A percentile compares a stretch with the other conserved stretches of the same genome.
Evolutionary conservation across 2,113 vertebrate genomes (phyloP).

Genomic region (Guaruba guarouba): DNA sequence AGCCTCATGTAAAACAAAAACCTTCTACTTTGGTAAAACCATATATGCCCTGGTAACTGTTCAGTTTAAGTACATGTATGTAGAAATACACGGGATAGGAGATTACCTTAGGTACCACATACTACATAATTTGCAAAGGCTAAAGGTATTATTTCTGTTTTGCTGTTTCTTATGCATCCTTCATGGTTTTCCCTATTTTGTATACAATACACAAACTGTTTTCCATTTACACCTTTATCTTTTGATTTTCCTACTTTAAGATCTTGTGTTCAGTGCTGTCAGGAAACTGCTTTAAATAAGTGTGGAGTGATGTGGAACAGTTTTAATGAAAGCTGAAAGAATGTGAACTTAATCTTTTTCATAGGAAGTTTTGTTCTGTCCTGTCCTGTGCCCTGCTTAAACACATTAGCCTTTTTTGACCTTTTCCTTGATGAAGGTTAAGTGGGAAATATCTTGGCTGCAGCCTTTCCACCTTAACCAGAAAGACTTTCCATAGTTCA

Average conservation of each 20-base stretch:
- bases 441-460: constrained; percentile 1
- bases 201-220: background rate
- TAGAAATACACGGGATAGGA: fast-evolving
- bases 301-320: background rate
- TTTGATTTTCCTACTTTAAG: background rate
- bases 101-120: background rate
- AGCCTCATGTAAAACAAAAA: background rate
- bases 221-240: background rate
- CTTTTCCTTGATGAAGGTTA: constrained; percentile 30
- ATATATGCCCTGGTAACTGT: background rate
- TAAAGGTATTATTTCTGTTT: background rate
- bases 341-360: constrained; percentile 25
- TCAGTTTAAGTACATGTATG: background rate
- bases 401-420: constrained; percentile 24
- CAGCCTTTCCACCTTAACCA: constrained; percentile 10
- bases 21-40: background rate
- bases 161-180: background rate
- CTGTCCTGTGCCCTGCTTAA: constrained; percentile 4
- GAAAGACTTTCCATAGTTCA: background rate
- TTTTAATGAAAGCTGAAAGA: constrained; percentile 18
- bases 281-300: constrained; percentile 24
- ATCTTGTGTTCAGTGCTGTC: background rate
- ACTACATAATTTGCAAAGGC: background rate
- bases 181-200: background rate
- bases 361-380: constrained; percentile 7